Evolutionary conservation across 1,140 invertebrate species (phyloP).

Genomic region (Dendrolimus punctatus): DNA sequence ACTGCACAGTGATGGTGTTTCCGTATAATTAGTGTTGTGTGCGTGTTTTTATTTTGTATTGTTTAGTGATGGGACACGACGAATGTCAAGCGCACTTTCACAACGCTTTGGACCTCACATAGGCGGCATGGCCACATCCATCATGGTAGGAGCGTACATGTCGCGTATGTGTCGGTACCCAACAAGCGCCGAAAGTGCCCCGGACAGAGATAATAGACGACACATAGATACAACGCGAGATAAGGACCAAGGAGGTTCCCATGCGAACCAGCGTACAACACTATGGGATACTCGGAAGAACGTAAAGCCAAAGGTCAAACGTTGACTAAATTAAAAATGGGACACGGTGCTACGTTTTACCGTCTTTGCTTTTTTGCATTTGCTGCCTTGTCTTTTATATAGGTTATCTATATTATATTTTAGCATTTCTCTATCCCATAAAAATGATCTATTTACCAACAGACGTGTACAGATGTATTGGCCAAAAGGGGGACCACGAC

Average conservation of each 20-base stretch:
- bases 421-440: no score
- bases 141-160: constrained; percentile 53
- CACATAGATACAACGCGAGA: constrained; percentile 63
- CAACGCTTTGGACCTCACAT: constrained; percentile 43
- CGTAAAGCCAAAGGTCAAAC: constrained; percentile 44
- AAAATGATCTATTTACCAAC: no score
- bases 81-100: constrained; percentile 27
- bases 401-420: no score
- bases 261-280: constrained; percentile 43
- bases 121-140: constrained; percentile 45
- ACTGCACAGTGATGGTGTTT: no score
- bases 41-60: neutral
- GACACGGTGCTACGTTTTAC: no score
- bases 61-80: constrained; percentile 6
- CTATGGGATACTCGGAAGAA: constrained; percentile 21
- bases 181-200: constrained; percentile 57
- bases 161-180: constrained; percentile 35
- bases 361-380: no score
- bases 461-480: no score
- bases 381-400: no score
- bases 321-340: constrained; percentile 29
- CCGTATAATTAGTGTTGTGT: no score
- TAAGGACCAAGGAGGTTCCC: constrained; percentile 56
- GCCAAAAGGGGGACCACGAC: no score
- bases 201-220: constrained; percentile 62